Conservation (phyloP, 2,797 vertebrate species). For the Cetoscarus ocellatus region DNA sequence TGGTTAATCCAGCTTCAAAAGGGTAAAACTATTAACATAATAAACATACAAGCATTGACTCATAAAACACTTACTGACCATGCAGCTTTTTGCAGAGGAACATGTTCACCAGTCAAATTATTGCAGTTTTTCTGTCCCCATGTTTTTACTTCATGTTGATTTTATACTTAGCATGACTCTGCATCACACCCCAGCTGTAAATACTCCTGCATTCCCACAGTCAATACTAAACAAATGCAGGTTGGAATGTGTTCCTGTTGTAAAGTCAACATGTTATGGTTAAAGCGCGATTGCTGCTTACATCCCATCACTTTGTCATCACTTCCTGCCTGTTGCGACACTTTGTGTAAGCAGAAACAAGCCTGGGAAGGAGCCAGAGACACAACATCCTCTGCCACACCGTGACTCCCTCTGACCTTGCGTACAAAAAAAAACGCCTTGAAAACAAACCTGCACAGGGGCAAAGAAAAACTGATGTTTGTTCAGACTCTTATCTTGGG, state of each 20-base stretch:
- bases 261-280: slow-evolving; percentile 2
- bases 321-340: slow-evolving; percentile 60
- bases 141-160: too few species aligned
- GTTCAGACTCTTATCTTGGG: slow-evolving; percentile 68
- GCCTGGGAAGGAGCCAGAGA: slow-evolving; percentile 64
- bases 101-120: too few species aligned
- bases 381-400: slow-evolving; percentile 69
- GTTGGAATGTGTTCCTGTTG: background rate
- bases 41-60: too few species aligned
- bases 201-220: background rate
- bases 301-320: slow-evolving; percentile 49
- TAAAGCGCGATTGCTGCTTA: slow-evolving; percentile 12
- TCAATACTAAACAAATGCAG: background rate
- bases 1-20: too few species aligned
- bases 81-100: too few species aligned
- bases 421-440: slow-evolving; percentile 41
- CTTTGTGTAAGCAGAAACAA: slow-evolving; percentile 68
- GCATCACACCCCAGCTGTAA: background rate
- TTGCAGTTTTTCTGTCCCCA: too few species aligned
- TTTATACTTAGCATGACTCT: background rate
- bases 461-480: slow-evolving; percentile 65
- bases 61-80: too few species aligned
- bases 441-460: slow-evolving; percentile 58
- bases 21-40: too few species aligned
- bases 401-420: slow-evolving; percentile 35